Evolutionary conservation across 2,888 invertebrate genomes (phyloP).

Genomic region (Synanthedon vespiformis): DNA sequence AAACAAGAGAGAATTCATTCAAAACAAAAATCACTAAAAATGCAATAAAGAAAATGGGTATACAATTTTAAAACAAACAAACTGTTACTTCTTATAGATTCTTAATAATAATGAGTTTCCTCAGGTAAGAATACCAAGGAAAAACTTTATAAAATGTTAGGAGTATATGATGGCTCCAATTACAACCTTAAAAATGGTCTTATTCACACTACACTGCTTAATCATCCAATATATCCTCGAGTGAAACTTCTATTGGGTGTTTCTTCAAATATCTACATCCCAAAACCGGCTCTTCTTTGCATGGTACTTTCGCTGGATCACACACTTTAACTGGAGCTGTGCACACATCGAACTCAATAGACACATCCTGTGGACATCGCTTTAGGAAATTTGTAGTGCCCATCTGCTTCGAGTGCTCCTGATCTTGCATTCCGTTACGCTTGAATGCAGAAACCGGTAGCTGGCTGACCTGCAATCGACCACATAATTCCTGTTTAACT

Average conservation of each 20-base stretch:
- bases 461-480: conserved; percentile 54
- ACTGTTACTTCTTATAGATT: neutral
- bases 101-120: neutral
- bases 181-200: too few relatives aligned
- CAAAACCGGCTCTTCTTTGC: conserved; percentile 12
- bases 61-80: neutral
- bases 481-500: conserved; percentile 10
- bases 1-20: conserved; percentile 15
- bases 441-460: conserved; percentile 57
- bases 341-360: conserved; percentile 37
- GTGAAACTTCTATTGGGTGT: conserved; percentile 40
- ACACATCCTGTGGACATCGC: conserved; percentile 44
- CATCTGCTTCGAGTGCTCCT: conserved; percentile 47
- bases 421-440: conserved; percentile 62
- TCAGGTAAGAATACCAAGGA: too few relatives aligned
- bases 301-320: conserved; percentile 46
- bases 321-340: conserved; percentile 24
- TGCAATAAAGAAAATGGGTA: neutral
- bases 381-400: conserved; percentile 49
- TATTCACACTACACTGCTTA: conserved; percentile 3
- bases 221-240: conserved; percentile 44
- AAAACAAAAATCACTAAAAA: neutral
- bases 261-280: conserved; percentile 26
- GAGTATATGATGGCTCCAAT: too few relatives aligned
- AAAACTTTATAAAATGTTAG: too few relatives aligned